A percentile compares a stretch with the other conserved stretches of the same genome.
phyloP scores from a whole-genome alignment of 2,797 vertebrate species.

The Hydrolagus colliei region DNA sequence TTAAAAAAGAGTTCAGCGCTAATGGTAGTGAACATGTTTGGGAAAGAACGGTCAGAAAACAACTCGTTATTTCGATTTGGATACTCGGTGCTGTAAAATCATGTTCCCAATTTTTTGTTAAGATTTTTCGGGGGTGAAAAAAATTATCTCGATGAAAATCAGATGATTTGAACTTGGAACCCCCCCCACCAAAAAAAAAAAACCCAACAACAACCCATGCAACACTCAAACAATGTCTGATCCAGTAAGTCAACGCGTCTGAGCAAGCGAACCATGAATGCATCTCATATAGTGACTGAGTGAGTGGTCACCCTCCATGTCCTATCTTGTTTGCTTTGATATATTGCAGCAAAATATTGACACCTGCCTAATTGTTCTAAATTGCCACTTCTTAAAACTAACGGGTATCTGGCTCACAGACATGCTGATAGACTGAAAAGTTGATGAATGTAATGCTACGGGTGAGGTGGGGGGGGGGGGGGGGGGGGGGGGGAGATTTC shows the following conservation, averaged over 20 bases:
- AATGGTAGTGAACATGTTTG: background rate
- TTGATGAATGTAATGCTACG: slow-evolving; percentile 69
- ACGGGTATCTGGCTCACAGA: slow-evolving; percentile 57
- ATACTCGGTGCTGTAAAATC: background rate
- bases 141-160: background rate
- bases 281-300: background rate
- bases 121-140: background rate
- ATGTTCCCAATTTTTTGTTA: no score
- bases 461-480: slow-evolving; percentile 56
- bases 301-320: background rate
- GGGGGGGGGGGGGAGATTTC: slow-evolving; percentile 70
- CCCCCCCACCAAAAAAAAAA: no score
- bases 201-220: background rate
- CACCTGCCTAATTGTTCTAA: slow-evolving; percentile 78
- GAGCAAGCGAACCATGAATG: no score
- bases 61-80: background rate
- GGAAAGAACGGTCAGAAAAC: background rate
- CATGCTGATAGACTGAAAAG: slow-evolving; percentile 50
- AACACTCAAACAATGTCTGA: background rate
- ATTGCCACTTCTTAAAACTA: slow-evolving; percentile 68
- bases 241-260: background rate
- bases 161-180: background rate
- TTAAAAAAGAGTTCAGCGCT: background rate
- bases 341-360: slow-evolving; percentile 65
- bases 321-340: slow-evolving; percentile 54